These are phyloP conservation scores for Hydrolagus colliei DNA, from an alignment of 2,797 vertebrate species.

Conservation along the genomic window DNA sequence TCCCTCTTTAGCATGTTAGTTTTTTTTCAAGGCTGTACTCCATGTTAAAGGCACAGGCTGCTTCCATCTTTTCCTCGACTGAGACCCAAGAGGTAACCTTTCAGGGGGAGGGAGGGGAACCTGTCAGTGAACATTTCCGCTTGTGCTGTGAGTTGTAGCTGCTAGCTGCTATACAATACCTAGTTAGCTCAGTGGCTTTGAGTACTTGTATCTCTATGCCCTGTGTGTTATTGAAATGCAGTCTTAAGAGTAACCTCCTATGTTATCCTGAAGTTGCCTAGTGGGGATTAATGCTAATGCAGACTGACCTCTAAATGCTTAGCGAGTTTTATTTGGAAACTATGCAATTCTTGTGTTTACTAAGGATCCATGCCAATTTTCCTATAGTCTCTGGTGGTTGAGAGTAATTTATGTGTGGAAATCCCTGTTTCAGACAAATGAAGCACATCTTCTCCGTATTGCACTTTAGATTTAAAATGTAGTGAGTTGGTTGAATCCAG, in stretches of 20 bases:
- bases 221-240: constrained; percentile 34
- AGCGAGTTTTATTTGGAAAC: too few species aligned
- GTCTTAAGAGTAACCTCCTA: too few species aligned
- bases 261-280: not conserved
- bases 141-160: constrained; percentile 30
- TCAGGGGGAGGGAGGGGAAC: not conserved
- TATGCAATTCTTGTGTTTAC: not conserved
- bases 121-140: not conserved
- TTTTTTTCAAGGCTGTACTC: constrained; percentile 75
- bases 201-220: constrained; percentile 36
- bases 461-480: too few species aligned
- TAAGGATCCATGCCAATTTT: not conserved
- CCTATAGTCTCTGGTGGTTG: not conserved
- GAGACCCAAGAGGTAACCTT: constrained; percentile 67
- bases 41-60: constrained; percentile 70
- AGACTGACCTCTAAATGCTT: not conserved
- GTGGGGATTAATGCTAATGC: too few species aligned
- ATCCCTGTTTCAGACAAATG: not conserved
- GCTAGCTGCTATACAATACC: constrained; percentile 30
- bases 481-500: too few species aligned
- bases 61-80: constrained; percentile 55
- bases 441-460: not conserved
- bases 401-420: too few species aligned
- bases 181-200: constrained; percentile 35
- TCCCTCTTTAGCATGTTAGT: constrained; percentile 63